These are phyloP conservation scores for Solenodon paradoxus DNA, from an alignment of 2,113 vertebrate genomes.

Conservation along the genomic window DNA sequence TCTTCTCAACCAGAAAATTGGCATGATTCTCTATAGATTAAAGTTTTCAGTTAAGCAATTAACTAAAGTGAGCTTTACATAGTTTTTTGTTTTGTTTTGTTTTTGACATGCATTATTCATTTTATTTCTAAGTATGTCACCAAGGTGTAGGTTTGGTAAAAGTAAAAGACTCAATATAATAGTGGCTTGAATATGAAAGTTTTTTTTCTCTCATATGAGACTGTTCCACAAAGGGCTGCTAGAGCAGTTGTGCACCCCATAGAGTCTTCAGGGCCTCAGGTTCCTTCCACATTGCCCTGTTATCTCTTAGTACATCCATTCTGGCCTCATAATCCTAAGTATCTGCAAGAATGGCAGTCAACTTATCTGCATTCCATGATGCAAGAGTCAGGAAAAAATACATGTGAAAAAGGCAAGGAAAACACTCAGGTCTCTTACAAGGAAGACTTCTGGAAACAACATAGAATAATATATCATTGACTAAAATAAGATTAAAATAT, in stretches of 20 bases:
- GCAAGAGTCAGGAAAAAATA: background rate
- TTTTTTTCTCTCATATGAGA: background rate
- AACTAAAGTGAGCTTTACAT: background rate
- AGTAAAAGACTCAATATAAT: background rate
- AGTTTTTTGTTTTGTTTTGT: too few species aligned
- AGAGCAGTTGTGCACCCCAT: background rate
- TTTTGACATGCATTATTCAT: background rate
- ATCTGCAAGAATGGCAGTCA: background rate
- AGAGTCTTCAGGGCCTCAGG: background rate
- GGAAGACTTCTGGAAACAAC: background rate
- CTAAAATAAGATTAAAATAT: background rate
- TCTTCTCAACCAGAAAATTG: conserved; percentile 36
- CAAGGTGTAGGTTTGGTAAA: background rate
- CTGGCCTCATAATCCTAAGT: background rate
- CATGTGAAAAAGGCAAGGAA: background rate
- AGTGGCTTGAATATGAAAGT: background rate
- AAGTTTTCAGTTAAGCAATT: conserved; percentile 19
- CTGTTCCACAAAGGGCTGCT: background rate
- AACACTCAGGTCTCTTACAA: background rate
- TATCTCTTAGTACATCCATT: background rate
- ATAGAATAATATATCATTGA: background rate
- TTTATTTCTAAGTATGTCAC: background rate
- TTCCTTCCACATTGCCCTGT: background rate
- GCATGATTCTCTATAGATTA: background rate
- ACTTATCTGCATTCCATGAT: background rate